Base-by-base conservation (phyloP, 2,113 vertebrate species). In the Pogona vitticeps region DNA sequence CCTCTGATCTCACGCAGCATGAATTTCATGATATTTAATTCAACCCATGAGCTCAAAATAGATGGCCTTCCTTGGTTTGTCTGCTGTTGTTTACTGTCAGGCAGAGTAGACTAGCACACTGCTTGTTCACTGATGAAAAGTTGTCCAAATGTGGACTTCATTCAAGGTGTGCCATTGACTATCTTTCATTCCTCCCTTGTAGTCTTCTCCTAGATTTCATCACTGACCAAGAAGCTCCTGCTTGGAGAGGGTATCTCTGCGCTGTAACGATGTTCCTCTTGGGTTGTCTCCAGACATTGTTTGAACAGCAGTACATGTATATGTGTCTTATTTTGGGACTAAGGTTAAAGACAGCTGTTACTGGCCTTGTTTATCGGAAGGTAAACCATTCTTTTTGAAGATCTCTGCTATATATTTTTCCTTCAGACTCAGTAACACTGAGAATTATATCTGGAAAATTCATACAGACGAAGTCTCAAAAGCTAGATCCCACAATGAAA, bases 341-440 rank as follows among this genome's bases (percentile, higher is more conserved):
- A 96, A 96, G 97, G 87, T 95, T 99, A 76, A 98, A 97, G 82
- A 97, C 98, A 0, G 98, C 98, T 18, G 73, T 99, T 23, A 98
- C 96, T 23, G 98, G 98, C 56, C 96, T 99, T 46, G 97, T 99
- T 75, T 99, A 98, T 94, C 96, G 97, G 82, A 99, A 99, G 97
- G 98, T 98, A 94, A 91, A 97, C 89, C 38, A 46, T 61, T 56
- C 18, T 42, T 1, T 82, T 84, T n/a, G 59, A 13, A 33, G 38
- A 21, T 7, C 7, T 36, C 33, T 13, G 26, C 17, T 70, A 4
- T 70, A 13, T 33, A 80, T 3, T 36, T 63, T 75, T 75, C 31
- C 46, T 13, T 13, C 40, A 8, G 26, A 4, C 42, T 68, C 42
- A 65, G 3, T 52, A 31, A 31, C 65, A 7, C 31, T 67, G 8